Percentiles rank a stretch among this genome's conserved stretches.
Conservation (phyloP, 2,113 vertebrate species). For the Scomber colias region DNA sequence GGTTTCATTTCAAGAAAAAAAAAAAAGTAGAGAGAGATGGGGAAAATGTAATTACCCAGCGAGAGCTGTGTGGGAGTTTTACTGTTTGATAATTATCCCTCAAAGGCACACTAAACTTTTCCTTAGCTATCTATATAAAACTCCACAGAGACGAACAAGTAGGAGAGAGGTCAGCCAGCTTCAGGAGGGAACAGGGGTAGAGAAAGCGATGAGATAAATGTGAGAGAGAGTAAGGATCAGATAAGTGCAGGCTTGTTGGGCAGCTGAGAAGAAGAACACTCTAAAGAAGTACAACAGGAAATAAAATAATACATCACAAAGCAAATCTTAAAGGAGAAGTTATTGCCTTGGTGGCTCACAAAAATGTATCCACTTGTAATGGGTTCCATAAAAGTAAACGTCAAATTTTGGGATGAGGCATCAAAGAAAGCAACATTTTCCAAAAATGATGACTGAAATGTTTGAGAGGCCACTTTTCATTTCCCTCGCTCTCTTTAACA, state of each 20-base stretch:
- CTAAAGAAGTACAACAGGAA: slow-evolving; percentile 33
- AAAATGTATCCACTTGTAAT: slow-evolving; percentile 46
- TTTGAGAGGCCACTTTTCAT: slow-evolving; percentile 63
- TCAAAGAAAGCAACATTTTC: slow-evolving; percentile 45
- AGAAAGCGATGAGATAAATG: slow-evolving; percentile 35
- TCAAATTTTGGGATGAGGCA: slow-evolving; percentile 37
- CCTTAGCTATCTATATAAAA: slow-evolving; percentile 65
- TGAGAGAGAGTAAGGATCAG: slow-evolving; percentile 47
- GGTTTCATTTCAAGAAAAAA: slow-evolving; percentile 61
- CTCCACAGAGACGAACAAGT: slow-evolving; percentile 60
- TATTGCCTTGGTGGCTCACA: slow-evolving; percentile 41
- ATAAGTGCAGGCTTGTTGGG: slow-evolving; percentile 48
- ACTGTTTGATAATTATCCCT: slow-evolving; percentile 82
- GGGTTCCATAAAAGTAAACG: slow-evolving; percentile 52
- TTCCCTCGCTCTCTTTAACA: slow-evolving; percentile 40
- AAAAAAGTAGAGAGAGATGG: slow-evolving; percentile 36
- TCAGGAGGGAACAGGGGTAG: slow-evolving; percentile 24
- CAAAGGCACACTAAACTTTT: slow-evolving; percentile 79
- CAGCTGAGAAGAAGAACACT: slow-evolving; percentile 21
- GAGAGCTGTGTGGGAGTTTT: slow-evolving; percentile 76
- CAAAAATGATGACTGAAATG: slow-evolving; percentile 55
- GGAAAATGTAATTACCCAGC: slow-evolving; percentile 79
- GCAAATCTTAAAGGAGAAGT: slow-evolving; percentile 31
- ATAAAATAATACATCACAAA: slow-evolving; percentile 61
- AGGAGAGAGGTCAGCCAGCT: slow-evolving; percentile 58